Percentiles rank a stretch among this genome's conserved stretches.
phyloP scores from a whole-genome alignment of 2,888 invertebrate genomes.

The Parapristionchus giblindavisi region DNA sequence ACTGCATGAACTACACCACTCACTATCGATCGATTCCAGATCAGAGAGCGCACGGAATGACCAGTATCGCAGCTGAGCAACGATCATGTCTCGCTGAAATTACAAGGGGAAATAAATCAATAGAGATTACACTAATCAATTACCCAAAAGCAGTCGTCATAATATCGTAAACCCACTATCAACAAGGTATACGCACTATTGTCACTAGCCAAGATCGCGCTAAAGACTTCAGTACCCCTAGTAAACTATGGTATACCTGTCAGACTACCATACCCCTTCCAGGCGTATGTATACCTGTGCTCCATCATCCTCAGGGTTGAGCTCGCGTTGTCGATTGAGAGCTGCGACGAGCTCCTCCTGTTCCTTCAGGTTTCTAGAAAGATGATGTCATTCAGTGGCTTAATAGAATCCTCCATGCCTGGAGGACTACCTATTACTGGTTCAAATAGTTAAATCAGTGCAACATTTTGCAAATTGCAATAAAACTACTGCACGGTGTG shows the following conservation, averaged over 20 bases:
- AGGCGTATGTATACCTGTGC: background rate
- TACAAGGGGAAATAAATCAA: background rate
- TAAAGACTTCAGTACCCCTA: background rate
- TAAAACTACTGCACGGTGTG: too few relatives aligned
- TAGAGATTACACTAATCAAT: background rate
- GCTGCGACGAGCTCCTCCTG: constrained; percentile 37
- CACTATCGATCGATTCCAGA: constrained; percentile 58
- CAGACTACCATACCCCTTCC: background rate
- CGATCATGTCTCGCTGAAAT: constrained; percentile 53
- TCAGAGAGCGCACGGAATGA: constrained; percentile 52
- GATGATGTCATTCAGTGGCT: background rate
- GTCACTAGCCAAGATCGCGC: background rate
- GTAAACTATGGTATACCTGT: background rate
- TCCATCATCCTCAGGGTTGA: constrained; percentile 44
- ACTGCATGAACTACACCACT: background rate
- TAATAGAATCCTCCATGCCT: too few relatives aligned
- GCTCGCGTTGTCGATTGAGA: constrained; percentile 39
- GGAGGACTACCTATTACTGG: too few relatives aligned
- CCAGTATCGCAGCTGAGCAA: constrained; percentile 57
- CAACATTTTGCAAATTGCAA: too few relatives aligned
- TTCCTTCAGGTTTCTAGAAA: constrained; percentile 42
- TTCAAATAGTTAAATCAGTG: too few relatives aligned
- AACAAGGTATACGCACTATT: too few relatives aligned
- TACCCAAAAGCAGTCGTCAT: background rate
- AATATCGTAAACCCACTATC: too few relatives aligned